A percentile compares a stretch with the other conserved stretches of the same genome.
These are phyloP conservation scores for Sipunculus nudus DNA, from an alignment of 2,888 invertebrate species.

Conservation along the genomic window DNA sequence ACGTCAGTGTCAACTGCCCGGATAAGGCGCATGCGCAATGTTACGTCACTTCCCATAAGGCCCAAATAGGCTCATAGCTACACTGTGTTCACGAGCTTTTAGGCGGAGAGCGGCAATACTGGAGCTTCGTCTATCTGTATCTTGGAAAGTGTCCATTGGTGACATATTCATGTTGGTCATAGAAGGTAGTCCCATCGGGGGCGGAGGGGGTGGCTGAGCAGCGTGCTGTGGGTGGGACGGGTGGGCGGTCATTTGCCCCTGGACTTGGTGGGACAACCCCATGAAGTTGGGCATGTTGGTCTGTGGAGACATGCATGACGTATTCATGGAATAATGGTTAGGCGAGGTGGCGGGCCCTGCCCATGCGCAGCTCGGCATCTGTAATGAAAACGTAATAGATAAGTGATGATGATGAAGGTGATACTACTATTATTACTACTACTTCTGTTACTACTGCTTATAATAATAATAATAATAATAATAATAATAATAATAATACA, in stretches of 20 bases:
- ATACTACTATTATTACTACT: no score
- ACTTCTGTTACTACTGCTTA: no score
- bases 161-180: conserved; percentile 4
- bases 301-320: conserved; percentile 55
- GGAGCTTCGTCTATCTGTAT: conserved; percentile 54
- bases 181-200: conserved; percentile 24
- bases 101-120: conserved; percentile 61
- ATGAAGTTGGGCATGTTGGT: conserved; percentile 56
- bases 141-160: conserved; percentile 42
- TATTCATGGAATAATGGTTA: no score
- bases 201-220: conserved; percentile 30
- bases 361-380: conserved; percentile 19
- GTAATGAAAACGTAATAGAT: not conserved
- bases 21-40: no score
- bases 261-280: conserved; percentile 51
- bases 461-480: no score
- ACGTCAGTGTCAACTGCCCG: no score
- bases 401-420: no score
- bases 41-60: no score
- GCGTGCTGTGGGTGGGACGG: conserved; percentile 2
- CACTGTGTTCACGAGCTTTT: conserved; percentile 60
- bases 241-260: conserved; percentile 19
- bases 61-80: conserved; percentile 32
- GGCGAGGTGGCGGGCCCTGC: no score
- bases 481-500: no score